Percentiles rank a stretch among this genome's conserved stretches.
Evolutionary conservation across 64 coral and sea anemone species (phyloP).

Genomic region (Hydrozoanthus tunicans): DNA sequence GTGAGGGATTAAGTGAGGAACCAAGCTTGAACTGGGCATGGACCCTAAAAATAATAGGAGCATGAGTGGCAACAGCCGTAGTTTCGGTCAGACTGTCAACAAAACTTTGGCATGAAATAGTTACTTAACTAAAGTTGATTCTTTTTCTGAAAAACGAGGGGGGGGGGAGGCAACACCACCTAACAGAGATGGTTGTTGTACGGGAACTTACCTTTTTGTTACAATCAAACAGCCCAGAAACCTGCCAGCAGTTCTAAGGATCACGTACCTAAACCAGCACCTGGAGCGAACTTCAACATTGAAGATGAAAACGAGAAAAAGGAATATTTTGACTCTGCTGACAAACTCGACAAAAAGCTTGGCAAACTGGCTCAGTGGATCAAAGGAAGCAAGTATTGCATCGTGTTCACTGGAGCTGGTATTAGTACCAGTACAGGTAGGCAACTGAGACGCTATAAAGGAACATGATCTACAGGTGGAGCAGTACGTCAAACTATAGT

Average conservation of each 20-base stretch:
- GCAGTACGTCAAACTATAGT: not conserved
- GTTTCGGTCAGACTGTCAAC: too few relatives aligned
- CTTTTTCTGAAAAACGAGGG: too few relatives aligned
- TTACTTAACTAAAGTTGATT: too few relatives aligned
- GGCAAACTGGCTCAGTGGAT: conserved; percentile 71
- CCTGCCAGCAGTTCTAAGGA: not conserved
- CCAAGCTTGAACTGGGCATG: too few relatives aligned
- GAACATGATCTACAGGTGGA: not conserved
- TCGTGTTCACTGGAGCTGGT: conserved; percentile 77
- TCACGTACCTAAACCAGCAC: conserved; percentile 19
- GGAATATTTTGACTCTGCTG: conserved; percentile 71
- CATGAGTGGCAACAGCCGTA: too few relatives aligned
- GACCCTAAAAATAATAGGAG: too few relatives aligned
- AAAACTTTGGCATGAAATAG: too few relatives aligned
- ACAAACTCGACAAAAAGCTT: conserved; percentile 65
- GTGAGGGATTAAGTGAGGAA: too few relatives aligned
- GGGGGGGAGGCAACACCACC: too few relatives aligned
- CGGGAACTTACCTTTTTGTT: not conserved
- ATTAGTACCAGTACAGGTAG: conserved; percentile 78
- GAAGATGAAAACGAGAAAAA: conserved; percentile 79
- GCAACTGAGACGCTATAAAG: not conserved
- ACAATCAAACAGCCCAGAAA: not conserved
- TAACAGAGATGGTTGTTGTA: not conserved
- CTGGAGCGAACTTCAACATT: conserved; percentile 65
- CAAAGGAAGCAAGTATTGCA: conserved; percentile 69